Evolutionary conservation across 1,140 invertebrate species (phyloP).

Genomic region (Apis florea): DNA sequence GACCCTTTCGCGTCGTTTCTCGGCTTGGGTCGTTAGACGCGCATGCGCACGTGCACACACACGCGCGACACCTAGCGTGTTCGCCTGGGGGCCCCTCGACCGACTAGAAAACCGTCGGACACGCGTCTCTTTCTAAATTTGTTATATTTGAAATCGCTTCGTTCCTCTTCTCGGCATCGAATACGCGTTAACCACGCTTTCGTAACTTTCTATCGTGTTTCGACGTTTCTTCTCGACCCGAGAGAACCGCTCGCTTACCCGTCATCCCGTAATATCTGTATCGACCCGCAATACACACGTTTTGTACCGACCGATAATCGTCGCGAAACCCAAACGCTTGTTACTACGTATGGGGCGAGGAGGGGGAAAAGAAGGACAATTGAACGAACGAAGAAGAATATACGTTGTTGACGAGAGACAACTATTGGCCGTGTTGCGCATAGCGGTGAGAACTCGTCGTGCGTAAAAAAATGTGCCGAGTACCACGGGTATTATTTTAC

Average conservation of each 20-base stretch:
- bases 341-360: no score
- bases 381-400: no score
- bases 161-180: neutral
- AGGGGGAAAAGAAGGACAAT: no score
- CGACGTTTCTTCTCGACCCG: neutral
- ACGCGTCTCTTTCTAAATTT: slow-evolving; percentile 10
- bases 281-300: no score
- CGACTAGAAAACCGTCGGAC: slow-evolving; percentile 6
- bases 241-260: no score
- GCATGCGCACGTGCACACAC: no score
- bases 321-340: no score
- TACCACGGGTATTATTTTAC: slow-evolving; percentile 9
- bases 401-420: neutral
- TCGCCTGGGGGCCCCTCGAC: slow-evolving; percentile 21
- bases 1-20: slow-evolving; percentile 51
- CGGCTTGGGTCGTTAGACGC: slow-evolving; percentile 21
- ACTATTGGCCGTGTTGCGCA: neutral
- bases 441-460: neutral
- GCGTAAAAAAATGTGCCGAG: neutral
- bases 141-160: neutral
- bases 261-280: no score
- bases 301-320: no score
- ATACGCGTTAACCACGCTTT: slow-evolving; percentile 6
- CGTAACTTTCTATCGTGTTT: neutral
- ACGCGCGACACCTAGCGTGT: neutral